A percentile compares a stretch with the other conserved stretches of the same genome.
Evolutionary conservation across 2,888 invertebrate genomes (phyloP).

Genomic region (Drosophila recens): DNA sequence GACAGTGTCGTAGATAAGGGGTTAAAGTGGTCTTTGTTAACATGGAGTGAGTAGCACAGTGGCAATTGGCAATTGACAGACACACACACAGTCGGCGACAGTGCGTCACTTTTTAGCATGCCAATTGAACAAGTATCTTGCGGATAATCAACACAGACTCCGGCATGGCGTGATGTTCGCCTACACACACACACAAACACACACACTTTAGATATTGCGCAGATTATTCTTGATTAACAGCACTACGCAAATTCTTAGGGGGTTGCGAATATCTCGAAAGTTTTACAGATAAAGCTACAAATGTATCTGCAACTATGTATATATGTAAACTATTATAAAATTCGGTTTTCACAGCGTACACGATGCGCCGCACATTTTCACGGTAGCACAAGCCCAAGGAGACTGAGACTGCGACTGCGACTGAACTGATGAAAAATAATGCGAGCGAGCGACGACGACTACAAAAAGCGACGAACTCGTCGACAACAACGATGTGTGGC

Average conservation of each 20-base stretch:
- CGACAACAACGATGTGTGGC: constrained; percentile 48
- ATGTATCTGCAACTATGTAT: constrained; percentile 24
- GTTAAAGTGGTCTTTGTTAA: constrained; percentile 15
- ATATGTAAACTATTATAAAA: constrained; percentile 27
- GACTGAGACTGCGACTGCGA: constrained; percentile 54
- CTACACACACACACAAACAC: constrained; percentile 42
- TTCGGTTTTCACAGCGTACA: constrained; percentile 42
- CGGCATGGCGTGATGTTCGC: constrained; percentile 42
- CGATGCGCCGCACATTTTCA: constrained; percentile 82
- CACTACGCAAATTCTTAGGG: constrained; percentile 10
- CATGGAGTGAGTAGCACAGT: not conserved
- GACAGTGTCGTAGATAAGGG: constrained; percentile 13
- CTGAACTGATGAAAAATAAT: constrained; percentile 35
- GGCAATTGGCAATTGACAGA: constrained; percentile 1
- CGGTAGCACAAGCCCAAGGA: constrained; percentile 83
- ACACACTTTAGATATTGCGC: constrained; percentile 4
- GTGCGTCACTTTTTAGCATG: constrained; percentile 54
- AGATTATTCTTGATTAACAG: constrained; percentile 45
- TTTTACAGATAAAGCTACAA: constrained; percentile 30
- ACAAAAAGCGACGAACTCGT: constrained; percentile 65
- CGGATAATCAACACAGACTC: constrained; percentile 40
- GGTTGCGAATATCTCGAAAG: constrained; percentile 14
- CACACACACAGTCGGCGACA: constrained; percentile 5
- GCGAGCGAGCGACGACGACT: constrained; percentile 48
- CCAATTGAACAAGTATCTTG: constrained; percentile 50